phyloP scores from a whole-genome alignment of 2,797 vertebrate genomes.

The Taeniopygia guttata region DNA sequence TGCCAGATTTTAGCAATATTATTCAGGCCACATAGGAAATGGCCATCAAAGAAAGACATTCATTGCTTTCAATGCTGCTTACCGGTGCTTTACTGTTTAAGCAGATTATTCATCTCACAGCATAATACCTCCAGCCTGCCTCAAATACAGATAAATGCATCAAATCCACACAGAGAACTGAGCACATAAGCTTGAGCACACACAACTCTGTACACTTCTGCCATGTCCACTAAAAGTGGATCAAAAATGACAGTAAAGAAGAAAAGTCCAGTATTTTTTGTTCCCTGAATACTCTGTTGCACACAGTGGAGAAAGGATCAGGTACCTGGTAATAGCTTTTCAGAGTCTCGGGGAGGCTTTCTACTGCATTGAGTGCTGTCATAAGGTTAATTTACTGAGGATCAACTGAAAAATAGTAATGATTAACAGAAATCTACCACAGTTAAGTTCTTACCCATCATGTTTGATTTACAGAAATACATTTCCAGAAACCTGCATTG shows the following conservation, averaged over 20 bases:
- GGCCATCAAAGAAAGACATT: constrained; percentile 2
- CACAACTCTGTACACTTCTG: not conserved
- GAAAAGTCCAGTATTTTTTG: not conserved
- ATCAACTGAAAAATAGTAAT: not conserved
- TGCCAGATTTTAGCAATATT: not conserved
- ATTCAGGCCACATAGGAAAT: constrained; percentile 21
- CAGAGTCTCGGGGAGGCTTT: not conserved
- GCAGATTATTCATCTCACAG: constrained; percentile 41
- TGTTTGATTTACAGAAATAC: not conserved
- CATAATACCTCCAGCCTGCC: constrained; percentile 17
- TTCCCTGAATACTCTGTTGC: not conserved
- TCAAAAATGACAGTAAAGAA: constrained; percentile 2
- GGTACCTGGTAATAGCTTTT: not conserved
- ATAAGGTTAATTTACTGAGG: not conserved
- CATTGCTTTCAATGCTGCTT: not conserved
- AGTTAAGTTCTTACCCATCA: not conserved
- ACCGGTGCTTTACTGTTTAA: constrained; percentile 28
- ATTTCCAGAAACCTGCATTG: not conserved
- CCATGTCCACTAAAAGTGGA: not conserved
- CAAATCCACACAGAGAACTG: constrained; percentile 1
- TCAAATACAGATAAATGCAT: constrained; percentile 39
- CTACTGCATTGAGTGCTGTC: not conserved
- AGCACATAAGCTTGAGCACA: not conserved
- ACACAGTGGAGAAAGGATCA: not conserved
- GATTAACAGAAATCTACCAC: not conserved